Evolutionary conservation across 2,113 vertebrate species (phyloP).

Genomic region (Pheucticus melanocephalus): DNA sequence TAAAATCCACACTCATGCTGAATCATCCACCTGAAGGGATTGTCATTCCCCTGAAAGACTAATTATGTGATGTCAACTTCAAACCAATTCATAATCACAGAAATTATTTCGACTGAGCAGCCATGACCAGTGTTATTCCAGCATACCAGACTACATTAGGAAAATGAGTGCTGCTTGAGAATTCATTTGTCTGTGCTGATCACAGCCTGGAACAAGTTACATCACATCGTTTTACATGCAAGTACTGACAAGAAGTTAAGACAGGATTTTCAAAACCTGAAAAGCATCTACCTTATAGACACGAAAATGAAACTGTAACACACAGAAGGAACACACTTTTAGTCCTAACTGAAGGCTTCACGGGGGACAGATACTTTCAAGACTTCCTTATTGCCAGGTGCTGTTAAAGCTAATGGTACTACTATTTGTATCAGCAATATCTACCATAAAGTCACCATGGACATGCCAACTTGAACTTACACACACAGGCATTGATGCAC

Average conservation of each 20-base stretch:
- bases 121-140: background rate
- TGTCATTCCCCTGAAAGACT: background rate
- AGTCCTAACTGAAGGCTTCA: background rate
- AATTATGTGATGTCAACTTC: background rate
- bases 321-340: background rate
- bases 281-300: background rate
- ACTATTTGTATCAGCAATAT: background rate
- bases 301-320: background rate
- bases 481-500: accelerated
- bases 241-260: background rate
- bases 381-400: background rate
- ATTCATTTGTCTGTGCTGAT: background rate
- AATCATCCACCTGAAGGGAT: background rate
- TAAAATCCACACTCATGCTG: background rate
- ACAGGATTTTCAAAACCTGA: background rate
- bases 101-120: background rate
- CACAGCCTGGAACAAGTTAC: background rate
- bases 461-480: background rate
- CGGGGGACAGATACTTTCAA: background rate
- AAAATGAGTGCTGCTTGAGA: background rate
- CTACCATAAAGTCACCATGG: background rate
- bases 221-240: background rate
- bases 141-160: background rate
- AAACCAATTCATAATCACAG: background rate
- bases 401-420: background rate